Evolutionary conservation across 2,888 invertebrate genomes (phyloP).

Genomic region (Sphaeridia pumilis): DNA sequence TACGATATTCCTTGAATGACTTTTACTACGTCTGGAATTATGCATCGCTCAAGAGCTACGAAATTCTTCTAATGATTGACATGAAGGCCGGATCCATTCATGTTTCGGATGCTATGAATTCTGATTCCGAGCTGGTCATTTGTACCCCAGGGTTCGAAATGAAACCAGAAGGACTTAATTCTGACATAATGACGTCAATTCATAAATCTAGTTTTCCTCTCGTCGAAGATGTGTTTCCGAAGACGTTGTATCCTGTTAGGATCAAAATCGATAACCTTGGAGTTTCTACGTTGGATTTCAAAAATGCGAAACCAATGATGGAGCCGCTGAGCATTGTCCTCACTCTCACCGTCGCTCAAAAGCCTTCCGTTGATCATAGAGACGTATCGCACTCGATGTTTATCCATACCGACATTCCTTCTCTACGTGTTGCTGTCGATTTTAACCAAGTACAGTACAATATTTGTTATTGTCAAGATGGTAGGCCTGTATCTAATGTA

Average conservation of each 20-base stretch:
- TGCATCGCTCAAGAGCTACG: no score
- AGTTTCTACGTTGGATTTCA: background rate
- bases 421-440: constrained; percentile 53
- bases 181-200: background rate
- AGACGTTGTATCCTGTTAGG: constrained; percentile 16
- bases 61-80: no score
- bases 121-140: background rate
- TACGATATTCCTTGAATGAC: no score
- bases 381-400: constrained; percentile 39
- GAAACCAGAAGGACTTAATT: background rate
- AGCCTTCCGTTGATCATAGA: constrained; percentile 1
- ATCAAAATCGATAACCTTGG: constrained; percentile 4
- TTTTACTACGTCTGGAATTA: no score
- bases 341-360: constrained; percentile 14
- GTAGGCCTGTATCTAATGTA: no score
- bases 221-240: no score
- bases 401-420: constrained; percentile 68
- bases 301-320: no score
- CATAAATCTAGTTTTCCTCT: background rate
- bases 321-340: constrained; percentile 6
- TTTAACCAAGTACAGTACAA: constrained; percentile 56
- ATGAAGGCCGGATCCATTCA: no score
- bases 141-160: background rate
- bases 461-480: no score
- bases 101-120: no score